phyloP scores from a whole-genome alignment of 2,113 vertebrate genomes.

The Aegotheles bennettii region DNA sequence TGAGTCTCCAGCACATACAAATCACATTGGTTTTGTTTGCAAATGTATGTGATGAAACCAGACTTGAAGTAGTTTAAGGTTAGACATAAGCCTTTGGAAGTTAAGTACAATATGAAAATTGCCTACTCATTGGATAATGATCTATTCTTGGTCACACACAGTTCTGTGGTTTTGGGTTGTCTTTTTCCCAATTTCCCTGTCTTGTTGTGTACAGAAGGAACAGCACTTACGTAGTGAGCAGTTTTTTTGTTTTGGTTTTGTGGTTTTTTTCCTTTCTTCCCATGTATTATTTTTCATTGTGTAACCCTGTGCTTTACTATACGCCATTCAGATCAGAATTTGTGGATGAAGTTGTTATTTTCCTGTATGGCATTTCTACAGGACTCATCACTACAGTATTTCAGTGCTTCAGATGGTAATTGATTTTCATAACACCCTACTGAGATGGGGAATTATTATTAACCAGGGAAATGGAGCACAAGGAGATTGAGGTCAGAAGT shows the following conservation, averaged over 20 bases:
- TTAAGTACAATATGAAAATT: background rate
- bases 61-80: background rate
- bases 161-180: background rate
- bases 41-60: background rate
- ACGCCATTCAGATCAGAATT: background rate
- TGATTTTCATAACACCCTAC: slow-evolving; percentile 28
- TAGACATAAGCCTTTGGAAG: background rate
- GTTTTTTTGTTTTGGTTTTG: too few relatives aligned
- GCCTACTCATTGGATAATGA: background rate
- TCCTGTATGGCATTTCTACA: background rate
- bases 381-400: background rate
- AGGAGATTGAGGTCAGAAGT: slow-evolving; percentile 17
- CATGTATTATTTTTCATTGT: background rate
- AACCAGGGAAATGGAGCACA: slow-evolving; percentile 27
- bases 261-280: background rate
- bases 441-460: slow-evolving; percentile 6
- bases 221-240: background rate
- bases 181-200: background rate
- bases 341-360: background rate
- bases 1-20: background rate
- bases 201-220: background rate
- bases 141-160: accelerated
- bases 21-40: accelerated
- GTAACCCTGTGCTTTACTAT: background rate
- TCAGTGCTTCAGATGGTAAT: slow-evolving; percentile 25